These are phyloP conservation scores for Cercocebus atys DNA, from an alignment of 2,113 vertebrate genomes.

Conservation along the genomic window DNA sequence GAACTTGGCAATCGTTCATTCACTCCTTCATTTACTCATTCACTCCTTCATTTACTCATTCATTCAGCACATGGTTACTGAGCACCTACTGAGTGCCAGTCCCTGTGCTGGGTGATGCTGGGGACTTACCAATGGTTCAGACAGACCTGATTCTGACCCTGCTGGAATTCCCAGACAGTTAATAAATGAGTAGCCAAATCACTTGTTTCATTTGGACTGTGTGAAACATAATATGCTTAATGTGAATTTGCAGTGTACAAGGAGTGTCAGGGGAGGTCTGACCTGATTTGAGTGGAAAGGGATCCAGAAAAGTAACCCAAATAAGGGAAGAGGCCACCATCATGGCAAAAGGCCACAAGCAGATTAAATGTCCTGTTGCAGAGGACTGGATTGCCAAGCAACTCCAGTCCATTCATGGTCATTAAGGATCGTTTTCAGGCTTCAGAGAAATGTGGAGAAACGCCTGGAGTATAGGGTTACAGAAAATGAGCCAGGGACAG, in stretches of 20 bases:
- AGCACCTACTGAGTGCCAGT: background rate
- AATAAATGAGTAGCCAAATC: background rate
- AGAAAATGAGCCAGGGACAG: background rate
- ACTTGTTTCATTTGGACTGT: background rate
- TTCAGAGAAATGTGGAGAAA: background rate
- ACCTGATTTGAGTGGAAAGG: background rate
- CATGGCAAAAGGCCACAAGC: background rate
- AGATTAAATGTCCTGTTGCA: slow-evolving; percentile 58
- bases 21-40: background rate
- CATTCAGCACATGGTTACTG: background rate
- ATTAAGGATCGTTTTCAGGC: slow-evolving; percentile 28
- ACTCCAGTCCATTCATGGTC: background rate
- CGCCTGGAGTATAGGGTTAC: background rate
- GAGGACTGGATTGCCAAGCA: background rate
- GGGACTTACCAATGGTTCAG: background rate
- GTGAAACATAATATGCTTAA: background rate
- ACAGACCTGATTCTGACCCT: background rate
- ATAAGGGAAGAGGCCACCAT: slow-evolving; percentile 51
- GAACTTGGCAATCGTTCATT: background rate
- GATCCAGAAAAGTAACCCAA: slow-evolving; percentile 46
- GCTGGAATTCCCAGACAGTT: background rate
- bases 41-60: background rate
- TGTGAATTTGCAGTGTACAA: background rate
- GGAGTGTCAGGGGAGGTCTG: background rate
- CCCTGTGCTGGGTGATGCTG: background rate